Conservation (phyloP, 2,113 vertebrate genomes). For the Eira barbara region DNA sequence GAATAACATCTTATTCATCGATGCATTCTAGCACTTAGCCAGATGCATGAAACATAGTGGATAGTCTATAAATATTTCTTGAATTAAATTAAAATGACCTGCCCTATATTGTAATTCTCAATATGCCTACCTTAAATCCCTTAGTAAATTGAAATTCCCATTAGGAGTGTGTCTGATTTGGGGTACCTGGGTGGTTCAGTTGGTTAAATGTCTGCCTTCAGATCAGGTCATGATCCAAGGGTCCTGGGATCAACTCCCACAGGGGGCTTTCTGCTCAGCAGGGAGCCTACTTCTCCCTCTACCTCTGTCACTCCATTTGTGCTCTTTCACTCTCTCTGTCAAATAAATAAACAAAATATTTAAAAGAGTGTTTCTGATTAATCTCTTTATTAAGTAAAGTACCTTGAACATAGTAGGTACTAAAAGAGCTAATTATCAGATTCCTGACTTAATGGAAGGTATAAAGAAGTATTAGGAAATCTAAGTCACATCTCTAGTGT, state of each 20-base stretch:
- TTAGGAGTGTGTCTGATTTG: neutral
- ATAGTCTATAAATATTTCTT: neutral
- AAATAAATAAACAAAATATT: too few relatives aligned
- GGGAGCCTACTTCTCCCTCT: too few relatives aligned
- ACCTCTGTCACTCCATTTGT: too few relatives aligned
- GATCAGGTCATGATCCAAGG: too few relatives aligned
- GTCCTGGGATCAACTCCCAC: too few relatives aligned
- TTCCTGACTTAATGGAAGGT: neutral
- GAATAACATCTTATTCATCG: neutral
- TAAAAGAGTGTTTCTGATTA: neutral
- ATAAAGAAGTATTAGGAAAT: neutral
- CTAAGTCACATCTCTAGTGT: neutral
- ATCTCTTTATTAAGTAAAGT: neutral
- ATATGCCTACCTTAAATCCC: neutral
- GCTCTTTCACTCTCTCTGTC: too few relatives aligned
- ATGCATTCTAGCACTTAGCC: neutral
- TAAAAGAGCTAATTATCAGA: slow-evolving; percentile 3
- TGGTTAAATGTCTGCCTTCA: too few relatives aligned
- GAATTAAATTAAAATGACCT: neutral
- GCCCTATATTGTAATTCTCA: neutral
- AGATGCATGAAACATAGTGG: neutral
- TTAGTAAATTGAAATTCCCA: neutral
- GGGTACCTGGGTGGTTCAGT: too few relatives aligned
- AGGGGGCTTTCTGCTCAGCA: too few relatives aligned
- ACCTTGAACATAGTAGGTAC: neutral